Evolutionary conservation across 2,113 vertebrate genomes (phyloP).

Genomic region (Mionectes macconnelli): DNA sequence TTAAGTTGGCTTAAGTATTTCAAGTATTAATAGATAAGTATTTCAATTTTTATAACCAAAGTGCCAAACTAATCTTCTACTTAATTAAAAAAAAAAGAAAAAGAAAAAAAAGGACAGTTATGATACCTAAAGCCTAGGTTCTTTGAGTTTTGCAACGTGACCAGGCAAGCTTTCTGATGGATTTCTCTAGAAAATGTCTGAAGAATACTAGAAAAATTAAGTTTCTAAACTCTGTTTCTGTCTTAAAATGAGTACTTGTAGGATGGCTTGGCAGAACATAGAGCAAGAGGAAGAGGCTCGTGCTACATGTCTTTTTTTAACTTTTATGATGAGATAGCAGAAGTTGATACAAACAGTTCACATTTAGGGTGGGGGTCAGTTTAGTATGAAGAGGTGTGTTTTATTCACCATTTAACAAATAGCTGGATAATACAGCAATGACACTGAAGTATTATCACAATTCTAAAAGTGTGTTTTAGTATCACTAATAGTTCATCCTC

Average conservation of each 20-base stretch:
- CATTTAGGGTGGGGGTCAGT: neutral
- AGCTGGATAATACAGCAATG: neutral
- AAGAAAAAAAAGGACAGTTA: neutral
- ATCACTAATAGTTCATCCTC: neutral
- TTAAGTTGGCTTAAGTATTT: neutral
- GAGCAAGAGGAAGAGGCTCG: neutral
- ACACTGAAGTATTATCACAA: neutral
- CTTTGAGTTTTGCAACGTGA: neutral
- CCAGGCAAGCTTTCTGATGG: neutral
- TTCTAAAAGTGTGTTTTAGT: neutral
- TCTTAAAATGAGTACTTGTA: neutral
- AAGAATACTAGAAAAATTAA: neutral
- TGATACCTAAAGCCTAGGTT: neutral
- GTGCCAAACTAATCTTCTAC: neutral
- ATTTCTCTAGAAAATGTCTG: neutral
- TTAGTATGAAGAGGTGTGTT: neutral
- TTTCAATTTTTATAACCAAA: neutral
- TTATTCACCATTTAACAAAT: neutral
- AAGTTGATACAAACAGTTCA: neutral
- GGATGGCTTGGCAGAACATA: neutral
- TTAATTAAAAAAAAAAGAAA: neutral
- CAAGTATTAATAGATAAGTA: neutral
- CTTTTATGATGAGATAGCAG: neutral
- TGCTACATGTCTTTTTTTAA: neutral
- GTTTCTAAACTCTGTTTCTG: neutral